phyloP scores from a whole-genome alignment of 2,888 invertebrate genomes.

The Xylophagus ater region DNA sequence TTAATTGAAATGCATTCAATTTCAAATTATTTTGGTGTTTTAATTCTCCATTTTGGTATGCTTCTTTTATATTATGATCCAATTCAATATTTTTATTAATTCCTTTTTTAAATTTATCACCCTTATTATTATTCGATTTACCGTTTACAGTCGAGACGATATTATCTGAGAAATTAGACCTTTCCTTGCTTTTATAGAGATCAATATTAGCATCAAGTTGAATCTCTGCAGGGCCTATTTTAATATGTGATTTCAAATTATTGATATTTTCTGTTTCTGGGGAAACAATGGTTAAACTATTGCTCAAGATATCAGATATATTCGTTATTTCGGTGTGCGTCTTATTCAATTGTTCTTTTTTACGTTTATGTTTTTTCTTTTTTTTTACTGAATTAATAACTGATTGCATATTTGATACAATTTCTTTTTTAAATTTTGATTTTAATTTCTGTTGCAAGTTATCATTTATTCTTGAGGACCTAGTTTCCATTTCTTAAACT shows the following conservation, averaged over 20 bases:
- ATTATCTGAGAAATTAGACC: slow-evolving; percentile 2
- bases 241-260: too few relatives aligned
- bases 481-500: too few relatives aligned
- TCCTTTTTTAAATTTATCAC: not conserved
- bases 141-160: not conserved
- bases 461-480: too few relatives aligned
- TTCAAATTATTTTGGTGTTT: slow-evolving; percentile 19
- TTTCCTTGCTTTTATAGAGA: slow-evolving; percentile 15
- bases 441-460: too few relatives aligned
- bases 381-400: slow-evolving; percentile 35
- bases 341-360: slow-evolving; percentile 22
- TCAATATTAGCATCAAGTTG: slow-evolving; percentile 14
- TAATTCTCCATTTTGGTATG: not conserved
- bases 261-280: slow-evolving; percentile 10
- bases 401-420: slow-evolving; percentile 33
- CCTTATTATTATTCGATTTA: not conserved
- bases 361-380: slow-evolving; percentile 34
- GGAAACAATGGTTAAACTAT: slow-evolving; percentile 14
- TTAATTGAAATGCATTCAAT: slow-evolving; percentile 49
- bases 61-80: not conserved
- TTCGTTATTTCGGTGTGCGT: slow-evolving; percentile 9
- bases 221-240: too few relatives aligned
- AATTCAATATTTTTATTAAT: not conserved
- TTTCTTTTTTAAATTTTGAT: not conserved
- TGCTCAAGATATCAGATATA: slow-evolving; percentile 15